These are phyloP conservation scores for Vidua chalybeata DNA, from an alignment of 2,113 vertebrate species.

Conservation along the genomic window DNA sequence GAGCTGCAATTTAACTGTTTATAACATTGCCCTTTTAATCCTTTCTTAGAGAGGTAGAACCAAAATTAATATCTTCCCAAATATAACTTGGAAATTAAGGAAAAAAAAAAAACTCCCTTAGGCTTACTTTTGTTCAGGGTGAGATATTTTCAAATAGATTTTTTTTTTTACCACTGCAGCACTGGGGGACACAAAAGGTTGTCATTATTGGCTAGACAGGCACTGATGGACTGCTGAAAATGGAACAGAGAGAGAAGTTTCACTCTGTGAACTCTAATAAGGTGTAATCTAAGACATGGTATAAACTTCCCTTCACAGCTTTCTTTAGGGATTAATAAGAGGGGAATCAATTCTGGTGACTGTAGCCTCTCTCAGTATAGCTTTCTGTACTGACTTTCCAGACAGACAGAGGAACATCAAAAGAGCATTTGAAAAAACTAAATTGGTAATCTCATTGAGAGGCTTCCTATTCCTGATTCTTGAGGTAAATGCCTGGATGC, in stretches of 20 bases:
- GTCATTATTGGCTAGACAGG: not conserved
- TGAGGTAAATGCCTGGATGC: not conserved
- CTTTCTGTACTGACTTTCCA: not conserved
- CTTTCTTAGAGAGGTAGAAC: not conserved
- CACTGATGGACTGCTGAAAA: not conserved
- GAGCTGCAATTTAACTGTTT: not conserved
- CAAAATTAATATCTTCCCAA: not conserved
- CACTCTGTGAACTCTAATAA: not conserved
- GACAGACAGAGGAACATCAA: not conserved
- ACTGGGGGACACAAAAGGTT: not conserved
- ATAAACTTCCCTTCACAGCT: not conserved
- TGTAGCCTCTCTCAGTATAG: not conserved
- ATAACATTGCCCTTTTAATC: not conserved
- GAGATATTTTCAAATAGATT: not conserved
- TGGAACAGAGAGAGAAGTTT: not conserved
- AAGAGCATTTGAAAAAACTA: fast-evolving
- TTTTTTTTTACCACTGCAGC: not conserved
- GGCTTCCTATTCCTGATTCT: not conserved
- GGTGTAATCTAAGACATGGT: not conserved
- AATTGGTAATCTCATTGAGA: not conserved
- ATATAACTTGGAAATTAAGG: not conserved
- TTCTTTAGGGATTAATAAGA: not conserved
- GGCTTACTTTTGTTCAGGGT: not conserved
- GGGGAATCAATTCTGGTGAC: not conserved
- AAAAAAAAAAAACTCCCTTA: not conserved